Conservation (phyloP, 2,888 invertebrate species). For the Apotomis betuletana region DNA sequence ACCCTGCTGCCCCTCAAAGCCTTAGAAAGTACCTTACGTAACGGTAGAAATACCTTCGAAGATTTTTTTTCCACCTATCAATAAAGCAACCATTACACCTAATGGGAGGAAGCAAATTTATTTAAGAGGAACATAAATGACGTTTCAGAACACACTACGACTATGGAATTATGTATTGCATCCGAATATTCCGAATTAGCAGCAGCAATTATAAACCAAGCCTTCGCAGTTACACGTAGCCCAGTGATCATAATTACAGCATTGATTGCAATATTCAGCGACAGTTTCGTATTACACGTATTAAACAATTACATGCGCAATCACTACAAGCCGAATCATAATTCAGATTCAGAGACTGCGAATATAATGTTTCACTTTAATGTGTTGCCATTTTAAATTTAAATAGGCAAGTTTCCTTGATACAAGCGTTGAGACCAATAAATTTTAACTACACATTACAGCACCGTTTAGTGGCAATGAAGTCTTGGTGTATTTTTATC, state of each 20-base stretch:
- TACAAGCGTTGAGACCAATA: not conserved
- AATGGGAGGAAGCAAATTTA: too few species aligned
- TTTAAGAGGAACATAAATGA: too few species aligned
- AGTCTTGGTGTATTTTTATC: constrained; percentile 17
- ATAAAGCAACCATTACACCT: too few species aligned
- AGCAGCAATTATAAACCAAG: not conserved
- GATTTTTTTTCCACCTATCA: too few species aligned
- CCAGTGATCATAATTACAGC: constrained; percentile 14
- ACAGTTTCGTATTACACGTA: not conserved
- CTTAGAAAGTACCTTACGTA: too few species aligned
- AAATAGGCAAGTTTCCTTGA: constrained; percentile 8
- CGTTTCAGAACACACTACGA: too few species aligned
- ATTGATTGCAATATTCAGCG: constrained; percentile 18
- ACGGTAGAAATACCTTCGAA: too few species aligned
- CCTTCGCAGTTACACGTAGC: not conserved
- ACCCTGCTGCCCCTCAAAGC: too few species aligned
- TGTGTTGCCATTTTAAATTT: constrained; percentile 11
- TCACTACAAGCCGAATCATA: not conserved
- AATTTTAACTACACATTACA: constrained; percentile 18
- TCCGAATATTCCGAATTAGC: not conserved
- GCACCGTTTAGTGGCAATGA: constrained; percentile 19
- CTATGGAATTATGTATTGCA: not conserved
- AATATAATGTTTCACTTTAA: not conserved
- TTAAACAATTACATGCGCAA: constrained; percentile 10
- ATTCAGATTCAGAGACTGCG: not conserved